Base-by-base conservation (phyloP, 35 echinoderm and acorn worm genomes). In the Stichopus chloronotus region DNA sequence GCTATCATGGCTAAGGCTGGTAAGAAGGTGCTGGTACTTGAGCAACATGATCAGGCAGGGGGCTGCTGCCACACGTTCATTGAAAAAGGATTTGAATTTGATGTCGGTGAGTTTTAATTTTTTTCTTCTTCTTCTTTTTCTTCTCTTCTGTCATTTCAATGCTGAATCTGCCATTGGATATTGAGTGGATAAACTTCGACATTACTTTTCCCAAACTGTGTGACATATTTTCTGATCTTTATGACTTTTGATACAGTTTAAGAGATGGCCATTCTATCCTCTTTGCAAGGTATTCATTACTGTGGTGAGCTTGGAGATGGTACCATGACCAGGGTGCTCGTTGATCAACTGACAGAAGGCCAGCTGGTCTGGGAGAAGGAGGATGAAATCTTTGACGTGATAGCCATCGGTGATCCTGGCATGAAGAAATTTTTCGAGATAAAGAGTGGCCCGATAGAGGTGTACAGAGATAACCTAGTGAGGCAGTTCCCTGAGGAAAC, bases 31-130 rank as follows among this genome's bases (percentile, higher is more conserved):
- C 91, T 98, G 19, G 93, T 98, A 16, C 87, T 98, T 59, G 97
- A 98, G 71, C 30, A 43, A 43, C 30, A 43, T 88, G 97, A 98
- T 91, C 97, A 98, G 76, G 97, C 97, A 21, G 97, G 97, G 55
- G 97, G 97, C 13, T 98, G 97, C 91, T 98, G 97, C 78, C 97
- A 98, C 74, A 94, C 93, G 19, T 98, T 94, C 76, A 74, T 92
- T 53, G 97, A 98, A 19, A 98, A 98, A 57, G 97, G 97, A n/a
- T 98, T 90, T 81, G 97, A 98, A 71, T 98, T 98, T 98, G 97
- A 98, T 93, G 97, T 98, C 19, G 97, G 97, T 98, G 92, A 79
- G 95, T 92, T 43, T 43, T 43, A 1, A 43, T 43, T 43, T 43
- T 43, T 3, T 43, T 43, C 30, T 43, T 0, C 3, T 43, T 43